Percentiles rank a stretch among this genome's conserved stretches.
These are phyloP conservation scores for Parnassius glacialis DNA, from an alignment of 2,888 invertebrate species.

Conservation along the genomic window DNA sequence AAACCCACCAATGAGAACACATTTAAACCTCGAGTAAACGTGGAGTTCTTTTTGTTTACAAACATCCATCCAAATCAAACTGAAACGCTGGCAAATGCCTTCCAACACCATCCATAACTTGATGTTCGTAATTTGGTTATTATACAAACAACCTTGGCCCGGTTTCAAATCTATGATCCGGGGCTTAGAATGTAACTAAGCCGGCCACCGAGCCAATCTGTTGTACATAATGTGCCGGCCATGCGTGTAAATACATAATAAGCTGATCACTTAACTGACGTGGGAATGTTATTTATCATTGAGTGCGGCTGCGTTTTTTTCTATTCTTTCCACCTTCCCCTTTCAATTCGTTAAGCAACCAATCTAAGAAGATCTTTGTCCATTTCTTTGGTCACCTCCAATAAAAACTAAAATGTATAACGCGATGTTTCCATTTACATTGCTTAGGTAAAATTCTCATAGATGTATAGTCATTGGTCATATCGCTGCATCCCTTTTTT, in stretches of 20 bases:
- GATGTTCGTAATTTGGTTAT: neutral
- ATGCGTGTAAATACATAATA: constrained; percentile 32
- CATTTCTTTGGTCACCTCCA: constrained; percentile 33
- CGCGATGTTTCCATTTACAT: constrained; percentile 44
- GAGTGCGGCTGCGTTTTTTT: constrained; percentile 48
- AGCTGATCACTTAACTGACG: constrained; percentile 51
- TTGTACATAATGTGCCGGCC: constrained; percentile 18
- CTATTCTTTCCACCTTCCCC: constrained; percentile 42
- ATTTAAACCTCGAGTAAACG: too few relatives aligned
- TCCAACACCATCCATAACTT: too few relatives aligned
- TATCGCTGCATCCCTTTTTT: constrained; percentile 66
- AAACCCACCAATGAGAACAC: too few relatives aligned
- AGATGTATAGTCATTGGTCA: constrained; percentile 57
- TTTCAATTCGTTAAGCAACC: constrained; percentile 42
- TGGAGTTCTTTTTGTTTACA: too few relatives aligned
- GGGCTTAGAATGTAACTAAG: neutral
- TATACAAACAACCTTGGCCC: neutral
- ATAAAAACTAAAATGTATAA: neutral
- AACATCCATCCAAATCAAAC: too few relatives aligned
- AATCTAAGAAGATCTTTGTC: constrained; percentile 11
- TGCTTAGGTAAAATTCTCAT: constrained; percentile 54
- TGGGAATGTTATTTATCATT: constrained; percentile 56
- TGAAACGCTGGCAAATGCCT: too few relatives aligned
- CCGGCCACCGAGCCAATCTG: neutral
- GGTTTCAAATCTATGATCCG: neutral